These are phyloP conservation scores for Parazoanthus atlanticus DNA, from an alignment of 92 coral and sea anemone species.

Conservation along the genomic window DNA sequence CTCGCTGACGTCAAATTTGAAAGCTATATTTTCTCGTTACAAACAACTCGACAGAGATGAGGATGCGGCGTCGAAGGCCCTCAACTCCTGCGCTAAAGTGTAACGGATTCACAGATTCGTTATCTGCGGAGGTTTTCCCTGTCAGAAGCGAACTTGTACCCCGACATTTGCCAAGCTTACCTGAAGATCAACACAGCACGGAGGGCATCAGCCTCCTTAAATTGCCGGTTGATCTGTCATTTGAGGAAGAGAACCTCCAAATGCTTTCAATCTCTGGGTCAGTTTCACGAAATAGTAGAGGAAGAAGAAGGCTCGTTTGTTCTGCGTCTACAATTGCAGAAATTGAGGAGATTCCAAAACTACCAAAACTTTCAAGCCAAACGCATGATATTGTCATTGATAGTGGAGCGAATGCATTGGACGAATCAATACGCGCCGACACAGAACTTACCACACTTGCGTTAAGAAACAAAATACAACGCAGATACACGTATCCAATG, in stretches of 20 bases:
- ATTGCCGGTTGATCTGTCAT: slow-evolving; percentile 21
- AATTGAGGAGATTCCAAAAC: slow-evolving; percentile 5
- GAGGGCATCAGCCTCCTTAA: not conserved
- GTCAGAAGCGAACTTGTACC: not conserved
- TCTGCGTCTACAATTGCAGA: not conserved
- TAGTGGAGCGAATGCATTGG: not conserved
- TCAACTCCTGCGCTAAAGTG: slow-evolving; percentile 25
- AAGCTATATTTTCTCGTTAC: not conserved
- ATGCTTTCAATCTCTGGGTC: slow-evolving; percentile 20
- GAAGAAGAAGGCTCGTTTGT: slow-evolving; percentile 3
- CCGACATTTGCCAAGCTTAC: slow-evolving; percentile 16
- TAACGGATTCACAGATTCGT: not conserved
- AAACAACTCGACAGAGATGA: not conserved
- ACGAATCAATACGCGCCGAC: not conserved
- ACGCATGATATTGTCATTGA: not conserved
- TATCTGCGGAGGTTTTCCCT: not conserved
- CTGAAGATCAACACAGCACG: not conserved
- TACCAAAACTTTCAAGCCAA: slow-evolving; percentile 23
- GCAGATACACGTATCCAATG: slow-evolving; percentile 7
- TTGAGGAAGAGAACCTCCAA: not conserved
- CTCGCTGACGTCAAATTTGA: not conserved
- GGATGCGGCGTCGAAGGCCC: slow-evolving; percentile 10
- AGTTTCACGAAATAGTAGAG: not conserved
- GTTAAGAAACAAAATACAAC: not conserved
- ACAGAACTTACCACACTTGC: not conserved